These are phyloP conservation scores for Penaeus japonicus DNA, from an alignment of 1,140 invertebrate genomes.

Conservation along the genomic window DNA sequence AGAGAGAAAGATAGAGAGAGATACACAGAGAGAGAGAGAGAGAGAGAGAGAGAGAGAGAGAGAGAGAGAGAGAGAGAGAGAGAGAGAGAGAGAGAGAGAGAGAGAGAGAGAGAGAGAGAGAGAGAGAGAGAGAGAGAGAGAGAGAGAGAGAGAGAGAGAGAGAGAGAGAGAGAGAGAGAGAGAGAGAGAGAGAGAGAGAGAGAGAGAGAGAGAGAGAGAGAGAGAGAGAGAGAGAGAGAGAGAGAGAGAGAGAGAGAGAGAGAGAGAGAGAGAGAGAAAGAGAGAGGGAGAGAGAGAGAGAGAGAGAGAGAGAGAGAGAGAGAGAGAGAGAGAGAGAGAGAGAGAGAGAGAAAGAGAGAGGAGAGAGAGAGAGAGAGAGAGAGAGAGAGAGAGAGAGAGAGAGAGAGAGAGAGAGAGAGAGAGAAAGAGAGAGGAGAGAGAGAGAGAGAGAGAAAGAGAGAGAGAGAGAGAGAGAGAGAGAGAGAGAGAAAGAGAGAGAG, in stretches of 20 bases:
- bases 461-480: background rate
- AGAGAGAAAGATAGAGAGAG: background rate
- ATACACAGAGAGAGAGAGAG: background rate
- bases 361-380: too few relatives aligned
- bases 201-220: background rate
- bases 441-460: background rate
- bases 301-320: background rate
- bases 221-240: background rate
- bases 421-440: slow-evolving; percentile 13
- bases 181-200: background rate
- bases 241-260: background rate
- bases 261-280: background rate
- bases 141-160: background rate
- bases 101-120: background rate
- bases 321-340: background rate
- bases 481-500: background rate
- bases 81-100: background rate
- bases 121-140: background rate
- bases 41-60: slow-evolving; percentile 13
- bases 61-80: background rate
- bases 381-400: background rate
- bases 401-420: background rate
- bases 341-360: background rate
- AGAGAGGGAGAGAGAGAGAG: too few relatives aligned
- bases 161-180: background rate